Percentiles rank a stretch among this genome's conserved stretches.
phyloP scores from a whole-genome alignment of 2,113 vertebrate species.

The Thunnus thynnus region DNA sequence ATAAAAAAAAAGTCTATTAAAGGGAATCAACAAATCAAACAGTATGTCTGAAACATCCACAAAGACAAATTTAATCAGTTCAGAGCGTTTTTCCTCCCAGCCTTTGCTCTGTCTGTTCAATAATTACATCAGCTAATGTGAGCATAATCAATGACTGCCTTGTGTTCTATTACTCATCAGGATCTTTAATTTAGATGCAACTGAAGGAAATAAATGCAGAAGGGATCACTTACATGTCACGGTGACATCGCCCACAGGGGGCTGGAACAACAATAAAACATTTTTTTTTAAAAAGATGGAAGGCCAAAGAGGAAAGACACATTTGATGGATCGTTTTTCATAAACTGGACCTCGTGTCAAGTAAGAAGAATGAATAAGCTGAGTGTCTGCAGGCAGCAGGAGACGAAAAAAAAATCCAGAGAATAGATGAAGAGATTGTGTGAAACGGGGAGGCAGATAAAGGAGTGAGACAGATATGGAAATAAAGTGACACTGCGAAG shows the following conservation, averaged over 20 bases:
- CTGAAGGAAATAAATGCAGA: background rate
- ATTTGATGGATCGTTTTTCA: constrained; percentile 57
- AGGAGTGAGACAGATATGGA: background rate
- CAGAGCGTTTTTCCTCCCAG: background rate
- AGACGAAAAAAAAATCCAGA: background rate
- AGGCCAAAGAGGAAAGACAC: background rate
- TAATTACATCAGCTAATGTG: constrained; percentile 10
- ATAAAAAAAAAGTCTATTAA: too few relatives aligned
- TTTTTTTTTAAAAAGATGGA: background rate
- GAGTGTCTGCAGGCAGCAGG: constrained; percentile 17
- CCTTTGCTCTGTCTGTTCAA: background rate
- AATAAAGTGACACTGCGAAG: background rate
- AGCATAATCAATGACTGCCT: constrained; percentile 2
- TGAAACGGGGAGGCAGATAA: background rate
- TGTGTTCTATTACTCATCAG: constrained; percentile 4
- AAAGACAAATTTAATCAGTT: background rate
- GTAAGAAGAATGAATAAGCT: constrained; percentile 27
- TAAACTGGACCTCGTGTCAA: constrained; percentile 42
- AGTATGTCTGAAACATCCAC: background rate
- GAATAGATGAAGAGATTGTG: background rate
- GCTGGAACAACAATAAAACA: background rate
- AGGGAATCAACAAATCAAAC: too few relatives aligned
- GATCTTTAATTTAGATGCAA: constrained; percentile 56
- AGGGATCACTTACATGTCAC: constrained; percentile 17
- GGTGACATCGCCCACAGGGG: background rate